phyloP scores from a whole-genome alignment of 2,113 vertebrate genomes.

The Progne subis region DNA sequence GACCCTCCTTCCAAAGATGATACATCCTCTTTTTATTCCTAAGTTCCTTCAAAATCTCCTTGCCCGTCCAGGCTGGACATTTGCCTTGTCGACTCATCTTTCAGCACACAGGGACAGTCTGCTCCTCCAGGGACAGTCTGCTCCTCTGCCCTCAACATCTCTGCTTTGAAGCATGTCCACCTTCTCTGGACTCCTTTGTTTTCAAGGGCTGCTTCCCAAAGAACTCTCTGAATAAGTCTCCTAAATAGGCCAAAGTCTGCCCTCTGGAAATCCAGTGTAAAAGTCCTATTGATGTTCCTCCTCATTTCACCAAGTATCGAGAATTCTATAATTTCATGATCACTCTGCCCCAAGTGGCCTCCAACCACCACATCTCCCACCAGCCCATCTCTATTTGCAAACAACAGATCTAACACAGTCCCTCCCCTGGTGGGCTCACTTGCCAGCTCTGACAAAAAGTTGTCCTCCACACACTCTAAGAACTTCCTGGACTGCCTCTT shows the following conservation, averaged over 20 bases:
- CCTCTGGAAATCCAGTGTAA: neutral
- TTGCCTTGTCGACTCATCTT: neutral
- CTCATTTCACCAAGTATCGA: neutral
- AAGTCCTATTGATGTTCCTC: neutral
- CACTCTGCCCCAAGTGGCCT: neutral
- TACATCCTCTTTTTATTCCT: neutral
- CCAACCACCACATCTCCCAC: neutral
- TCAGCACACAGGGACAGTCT: neutral
- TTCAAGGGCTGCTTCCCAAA: neutral
- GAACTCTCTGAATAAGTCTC: neutral
- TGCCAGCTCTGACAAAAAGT: neutral
- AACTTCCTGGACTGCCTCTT: neutral
- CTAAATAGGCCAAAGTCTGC: neutral
- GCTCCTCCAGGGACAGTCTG: neutral
- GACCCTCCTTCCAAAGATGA: neutral
- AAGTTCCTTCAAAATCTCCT: neutral
- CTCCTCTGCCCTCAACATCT: neutral
- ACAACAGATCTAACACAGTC: neutral
- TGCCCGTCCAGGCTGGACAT: neutral
- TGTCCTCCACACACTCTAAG: neutral
- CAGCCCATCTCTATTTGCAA: neutral
- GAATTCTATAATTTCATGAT: neutral
- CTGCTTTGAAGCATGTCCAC: neutral
- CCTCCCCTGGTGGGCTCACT: neutral
- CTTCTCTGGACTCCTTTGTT: neutral